These are phyloP conservation scores for Aplochiton taeniatus DNA, from an alignment of 2,797 vertebrate species.

Conservation along the genomic window DNA sequence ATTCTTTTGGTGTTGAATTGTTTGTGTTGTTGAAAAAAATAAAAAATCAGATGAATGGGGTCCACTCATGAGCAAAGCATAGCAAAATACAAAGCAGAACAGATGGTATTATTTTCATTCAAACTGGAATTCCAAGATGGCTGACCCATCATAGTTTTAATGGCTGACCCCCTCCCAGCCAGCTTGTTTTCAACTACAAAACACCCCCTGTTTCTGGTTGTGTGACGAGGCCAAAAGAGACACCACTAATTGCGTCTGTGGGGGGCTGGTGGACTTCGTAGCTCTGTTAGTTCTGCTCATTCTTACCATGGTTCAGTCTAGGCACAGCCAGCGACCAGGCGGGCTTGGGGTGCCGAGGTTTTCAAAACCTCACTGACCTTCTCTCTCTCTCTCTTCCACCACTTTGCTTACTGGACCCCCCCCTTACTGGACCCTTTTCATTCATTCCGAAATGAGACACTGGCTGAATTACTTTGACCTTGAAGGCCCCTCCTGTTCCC, in stretches of 20 bases:
- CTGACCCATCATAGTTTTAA: too few species aligned
- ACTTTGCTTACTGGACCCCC: slow-evolving; percentile 48
- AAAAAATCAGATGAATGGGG: slow-evolving; percentile 49
- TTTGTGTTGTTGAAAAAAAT: slow-evolving; percentile 50
- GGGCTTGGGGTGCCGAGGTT: slow-evolving; percentile 71
- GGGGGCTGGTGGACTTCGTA: too few species aligned
- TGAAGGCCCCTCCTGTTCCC: slow-evolving; percentile 70
- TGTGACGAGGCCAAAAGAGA: too few species aligned
- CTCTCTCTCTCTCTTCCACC: slow-evolving; percentile 47
- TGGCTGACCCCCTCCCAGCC: too few species aligned
- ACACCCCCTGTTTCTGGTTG: too few species aligned
- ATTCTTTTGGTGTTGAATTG: slow-evolving; percentile 69
- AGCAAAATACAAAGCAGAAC: too few species aligned
- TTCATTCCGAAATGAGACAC: slow-evolving; percentile 64
- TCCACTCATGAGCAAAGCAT: slow-evolving; percentile 56
- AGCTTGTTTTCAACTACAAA: too few species aligned
- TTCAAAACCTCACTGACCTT: slow-evolving; percentile 69
- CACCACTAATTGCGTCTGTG: too few species aligned
- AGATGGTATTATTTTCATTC: too few species aligned
- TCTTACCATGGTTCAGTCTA: slow-evolving; percentile 12
- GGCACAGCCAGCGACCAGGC: slow-evolving; percentile 48
- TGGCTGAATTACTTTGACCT: slow-evolving; percentile 66
- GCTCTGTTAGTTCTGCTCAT: too few species aligned
- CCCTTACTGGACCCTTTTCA: slow-evolving; percentile 35
- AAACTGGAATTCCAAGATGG: too few species aligned